phyloP scores from a whole-genome alignment of 1,140 invertebrate species.

The Drosophila kikkawai region DNA sequence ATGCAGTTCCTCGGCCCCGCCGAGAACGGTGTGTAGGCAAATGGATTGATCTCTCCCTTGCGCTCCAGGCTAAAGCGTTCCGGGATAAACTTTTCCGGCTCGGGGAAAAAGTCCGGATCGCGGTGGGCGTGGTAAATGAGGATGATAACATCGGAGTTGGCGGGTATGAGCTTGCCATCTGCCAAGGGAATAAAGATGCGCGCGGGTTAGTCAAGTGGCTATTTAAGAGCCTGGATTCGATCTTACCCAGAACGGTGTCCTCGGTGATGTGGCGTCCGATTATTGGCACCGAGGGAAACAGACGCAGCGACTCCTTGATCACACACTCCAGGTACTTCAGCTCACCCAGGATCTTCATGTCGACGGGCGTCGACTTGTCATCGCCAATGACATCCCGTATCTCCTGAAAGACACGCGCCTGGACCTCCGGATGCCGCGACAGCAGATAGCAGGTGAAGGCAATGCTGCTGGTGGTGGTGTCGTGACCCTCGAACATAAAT shows the following conservation, averaged over 20 bases:
- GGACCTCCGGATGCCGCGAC: constrained; percentile 86
- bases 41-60: constrained; percentile 84
- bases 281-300: constrained; percentile 90
- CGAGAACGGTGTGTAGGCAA: constrained; percentile 88
- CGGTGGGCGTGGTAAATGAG: constrained; percentile 86
- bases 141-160: constrained; percentile 78
- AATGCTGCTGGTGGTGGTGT: constrained; percentile 89
- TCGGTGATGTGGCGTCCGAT: constrained; percentile 87
- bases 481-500: constrained; percentile 92
- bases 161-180: constrained; percentile 84
- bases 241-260: constrained; percentile 84
- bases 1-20: constrained; percentile 88
- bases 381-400: constrained; percentile 86
- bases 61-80: constrained; percentile 87
- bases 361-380: constrained; percentile 59
- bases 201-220: neutral
- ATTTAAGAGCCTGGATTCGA: neutral
- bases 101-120: constrained; percentile 86
- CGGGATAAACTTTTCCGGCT: constrained; percentile 88
- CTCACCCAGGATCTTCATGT: constrained; percentile 65
- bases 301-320: constrained; percentile 88
- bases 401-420: constrained; percentile 88
- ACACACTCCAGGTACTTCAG: constrained; percentile 86
- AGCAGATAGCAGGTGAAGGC: constrained; percentile 87
- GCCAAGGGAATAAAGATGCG: neutral